These are phyloP conservation scores for Phenganax subtilis DNA, from an alignment of 92 coral and sea anemone species.

Conservation along the genomic window DNA sequence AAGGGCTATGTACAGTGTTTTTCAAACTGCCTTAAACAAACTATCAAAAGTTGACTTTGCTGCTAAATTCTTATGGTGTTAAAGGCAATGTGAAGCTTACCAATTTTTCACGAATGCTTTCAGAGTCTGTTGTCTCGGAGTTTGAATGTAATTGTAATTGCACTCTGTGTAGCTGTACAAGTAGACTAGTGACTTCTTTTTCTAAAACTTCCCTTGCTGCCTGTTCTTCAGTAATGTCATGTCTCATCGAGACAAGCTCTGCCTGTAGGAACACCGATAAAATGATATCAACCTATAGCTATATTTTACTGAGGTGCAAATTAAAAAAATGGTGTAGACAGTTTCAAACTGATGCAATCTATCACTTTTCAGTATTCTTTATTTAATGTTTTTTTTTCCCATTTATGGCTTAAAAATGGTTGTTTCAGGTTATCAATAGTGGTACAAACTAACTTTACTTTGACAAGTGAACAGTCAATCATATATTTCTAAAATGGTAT, in stretches of 20 bases:
- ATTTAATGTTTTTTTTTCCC: too few relatives aligned
- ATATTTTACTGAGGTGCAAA: too few relatives aligned
- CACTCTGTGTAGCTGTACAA: conserved; percentile 86
- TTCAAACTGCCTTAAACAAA: too few relatives aligned
- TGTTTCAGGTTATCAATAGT: too few relatives aligned
- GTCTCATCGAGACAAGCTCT: conserved; percentile 85
- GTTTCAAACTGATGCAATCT: too few relatives aligned
- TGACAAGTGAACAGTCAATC: conserved; percentile 14
- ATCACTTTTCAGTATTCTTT: too few relatives aligned
- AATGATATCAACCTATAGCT: background rate
- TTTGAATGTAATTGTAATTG: conserved; percentile 90
- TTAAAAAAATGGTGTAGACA: too few relatives aligned
- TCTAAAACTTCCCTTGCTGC: conserved; percentile 83
- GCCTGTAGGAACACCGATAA: conserved; percentile 53
- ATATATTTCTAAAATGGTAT: background rate
- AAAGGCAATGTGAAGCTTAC: conserved; percentile 44
- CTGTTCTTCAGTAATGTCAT: conserved; percentile 83
- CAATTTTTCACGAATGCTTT: conserved; percentile 74
- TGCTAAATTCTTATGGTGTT: background rate
- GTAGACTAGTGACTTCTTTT: conserved; percentile 77
- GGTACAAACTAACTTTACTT: background rate
- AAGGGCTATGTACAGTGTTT: background rate
- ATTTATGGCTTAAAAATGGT: too few relatives aligned
- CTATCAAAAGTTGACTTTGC: background rate
- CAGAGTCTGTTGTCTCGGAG: conserved; percentile 79